phyloP scores from a whole-genome alignment of 2,113 vertebrate species.

The Lepus timidus region DNA sequence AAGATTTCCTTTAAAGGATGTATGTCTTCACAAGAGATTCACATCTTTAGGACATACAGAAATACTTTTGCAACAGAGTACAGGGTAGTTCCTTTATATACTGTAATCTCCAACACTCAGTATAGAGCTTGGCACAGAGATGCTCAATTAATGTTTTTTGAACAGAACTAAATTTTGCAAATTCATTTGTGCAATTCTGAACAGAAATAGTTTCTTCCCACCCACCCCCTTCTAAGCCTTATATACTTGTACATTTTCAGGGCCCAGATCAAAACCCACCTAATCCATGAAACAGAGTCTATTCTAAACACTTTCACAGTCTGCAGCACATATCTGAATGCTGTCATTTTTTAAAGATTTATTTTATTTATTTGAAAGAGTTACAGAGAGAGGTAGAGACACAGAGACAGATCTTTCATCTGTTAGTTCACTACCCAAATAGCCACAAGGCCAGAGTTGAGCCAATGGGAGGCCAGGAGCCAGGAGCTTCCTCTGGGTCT shows the following conservation, averaged over 20 bases:
- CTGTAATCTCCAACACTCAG: neutral
- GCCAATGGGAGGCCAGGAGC: too few relatives aligned
- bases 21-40: conserved; percentile 35
- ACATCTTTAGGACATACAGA: conserved; percentile 21
- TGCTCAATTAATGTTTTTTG: neutral
- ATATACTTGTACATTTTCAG: neutral
- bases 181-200: conserved; percentile 32
- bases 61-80: neutral
- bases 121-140: neutral
- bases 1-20: conserved; percentile 32
- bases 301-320: neutral
- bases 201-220: conserved; percentile 5
- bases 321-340: conserved; percentile 38
- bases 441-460: too few relatives aligned
- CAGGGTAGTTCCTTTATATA: neutral
- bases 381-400: too few relatives aligned
- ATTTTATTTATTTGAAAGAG: too few relatives aligned
- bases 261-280: conserved; percentile 10
- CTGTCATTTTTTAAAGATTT: neutral
- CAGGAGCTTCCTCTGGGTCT: too few relatives aligned
- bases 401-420: too few relatives aligned
- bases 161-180: conserved; percentile 51
- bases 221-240: neutral
- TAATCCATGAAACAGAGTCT: conserved; percentile 3
- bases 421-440: too few relatives aligned